phyloP scores from a whole-genome alignment of 2,113 vertebrate genomes.

The Tetrax tetrax region DNA sequence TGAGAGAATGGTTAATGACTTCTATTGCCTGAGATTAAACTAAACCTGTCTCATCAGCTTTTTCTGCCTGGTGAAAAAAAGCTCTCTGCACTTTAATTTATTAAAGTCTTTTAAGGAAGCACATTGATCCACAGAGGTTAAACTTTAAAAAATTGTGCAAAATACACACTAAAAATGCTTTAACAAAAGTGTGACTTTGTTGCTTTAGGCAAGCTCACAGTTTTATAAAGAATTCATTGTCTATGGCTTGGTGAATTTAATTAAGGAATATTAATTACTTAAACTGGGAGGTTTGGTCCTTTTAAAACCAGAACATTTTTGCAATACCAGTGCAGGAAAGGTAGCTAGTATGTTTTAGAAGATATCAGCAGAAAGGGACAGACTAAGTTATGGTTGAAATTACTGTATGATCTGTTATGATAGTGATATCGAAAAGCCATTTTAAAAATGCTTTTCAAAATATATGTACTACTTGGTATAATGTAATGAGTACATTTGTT shows the following conservation, averaged over 20 bases:
- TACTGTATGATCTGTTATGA: slow-evolving; percentile 5
- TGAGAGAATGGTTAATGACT: slow-evolving; percentile 99
- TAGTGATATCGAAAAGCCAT: neutral
- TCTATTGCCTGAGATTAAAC: slow-evolving; percentile 99
- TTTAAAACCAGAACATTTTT: slow-evolving; percentile 81
- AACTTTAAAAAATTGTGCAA: slow-evolving; percentile 98
- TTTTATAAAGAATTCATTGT: slow-evolving; percentile 92
- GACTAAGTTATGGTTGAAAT: slow-evolving; percentile 36
- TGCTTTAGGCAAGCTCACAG: slow-evolving; percentile 84
- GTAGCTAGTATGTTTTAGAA: slow-evolving; percentile 1
- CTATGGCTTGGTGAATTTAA: slow-evolving; percentile 90
- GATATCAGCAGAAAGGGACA: slow-evolving; percentile 36
- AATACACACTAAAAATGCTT: slow-evolving; percentile 92
- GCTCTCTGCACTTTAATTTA: slow-evolving; percentile 99
- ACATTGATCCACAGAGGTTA: slow-evolving; percentile 99
- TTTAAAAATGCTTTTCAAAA: slow-evolving; percentile 20
- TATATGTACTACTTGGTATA: neutral
- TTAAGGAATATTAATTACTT: slow-evolving; percentile 97
- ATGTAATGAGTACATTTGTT: slow-evolving; percentile 15
- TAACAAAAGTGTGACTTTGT: slow-evolving; percentile 89
- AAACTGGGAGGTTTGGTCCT: slow-evolving; percentile 86
- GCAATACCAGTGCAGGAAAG: slow-evolving; percentile 56
- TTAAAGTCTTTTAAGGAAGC: slow-evolving; percentile 99
- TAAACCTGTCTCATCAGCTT: slow-evolving; percentile 99
- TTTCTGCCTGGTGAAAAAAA: slow-evolving; percentile 96